Evolutionary conservation across 2,113 vertebrate genomes (phyloP).

Genomic region (Leptosomus discolor): DNA sequence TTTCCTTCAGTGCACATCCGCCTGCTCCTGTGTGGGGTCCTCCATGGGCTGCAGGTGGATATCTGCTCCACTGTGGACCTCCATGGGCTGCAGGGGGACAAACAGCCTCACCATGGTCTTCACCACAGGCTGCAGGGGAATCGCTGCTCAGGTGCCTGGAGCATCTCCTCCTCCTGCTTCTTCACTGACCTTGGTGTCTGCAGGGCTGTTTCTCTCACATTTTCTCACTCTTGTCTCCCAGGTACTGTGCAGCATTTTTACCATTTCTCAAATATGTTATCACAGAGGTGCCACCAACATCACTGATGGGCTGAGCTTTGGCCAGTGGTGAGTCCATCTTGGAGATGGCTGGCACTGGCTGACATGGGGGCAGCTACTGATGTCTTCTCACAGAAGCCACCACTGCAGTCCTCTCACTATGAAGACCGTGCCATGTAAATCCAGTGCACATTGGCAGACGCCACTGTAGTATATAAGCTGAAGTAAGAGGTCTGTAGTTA

Average conservation of each 20-base stretch:
- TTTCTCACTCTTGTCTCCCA: background rate
- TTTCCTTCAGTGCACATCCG: background rate
- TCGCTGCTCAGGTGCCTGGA: background rate
- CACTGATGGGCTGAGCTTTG: background rate
- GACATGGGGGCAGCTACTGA: background rate
- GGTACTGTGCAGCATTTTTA: background rate
- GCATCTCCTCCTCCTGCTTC: background rate
- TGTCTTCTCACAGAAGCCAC: background rate
- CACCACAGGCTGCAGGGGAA: background rate
- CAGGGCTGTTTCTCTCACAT: background rate
- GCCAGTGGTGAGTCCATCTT: background rate
- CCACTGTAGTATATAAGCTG: background rate
- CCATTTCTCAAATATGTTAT: background rate
- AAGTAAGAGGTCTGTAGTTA: background rate
- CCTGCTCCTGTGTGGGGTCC: fast-evolving
- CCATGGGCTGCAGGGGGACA: background rate
- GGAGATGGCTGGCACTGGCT: background rate
- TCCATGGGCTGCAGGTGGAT: background rate
- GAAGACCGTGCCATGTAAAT: background rate
- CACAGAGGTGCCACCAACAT: no score
- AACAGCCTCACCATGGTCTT: background rate
- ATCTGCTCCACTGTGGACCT: background rate
- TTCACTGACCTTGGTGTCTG: background rate
- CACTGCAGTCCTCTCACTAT: background rate
- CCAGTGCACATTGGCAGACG: background rate